Base-by-base conservation (phyloP, 2,888 invertebrate species). In the Phanerotoma sp. region DNA sequence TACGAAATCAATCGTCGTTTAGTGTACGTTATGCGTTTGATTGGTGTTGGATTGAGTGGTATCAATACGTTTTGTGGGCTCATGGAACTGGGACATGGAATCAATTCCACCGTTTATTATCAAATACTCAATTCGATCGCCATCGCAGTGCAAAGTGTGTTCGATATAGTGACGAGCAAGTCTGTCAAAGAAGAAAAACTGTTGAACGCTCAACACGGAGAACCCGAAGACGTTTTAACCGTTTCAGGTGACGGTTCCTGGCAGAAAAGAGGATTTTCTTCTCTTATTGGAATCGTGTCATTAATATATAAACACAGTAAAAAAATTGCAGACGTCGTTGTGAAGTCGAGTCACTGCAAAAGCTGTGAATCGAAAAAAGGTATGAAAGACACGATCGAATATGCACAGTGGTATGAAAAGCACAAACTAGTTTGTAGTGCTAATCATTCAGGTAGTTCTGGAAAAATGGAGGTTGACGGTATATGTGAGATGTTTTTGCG, bases 1-100 rank as follows among this genome's bases (percentile, higher is more conserved):
- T 64, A 60, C 37, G 64, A 64, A 60, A 49, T 64, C 13, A 62
- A 62, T 56, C 57, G 62, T 51, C 60, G 62, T 42, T 22, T 62
- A 33, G 52, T 60, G 21, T 62, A 45, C 51, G 51, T 61, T 15
- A 56, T 62, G 55, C 51, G 57, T 37, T 55, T 61, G 42, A 28
- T 62, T 47, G 59, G 59, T 21, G 47, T 59, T 58, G 62, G 61
- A 32, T 33, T 50, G 28, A 21, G 11, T 18, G 56, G 62, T 18
- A 58, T 60, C 9, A 53, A 61, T 21, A 41, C 16, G 16, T 62
- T 62, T 61, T 58, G 58, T 53, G 53, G 53, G 7, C 44, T 52
- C 18, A 59, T 62, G 62, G 62, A 62, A 10, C 28, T 62, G 16
- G 51, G 56, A 16, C 22, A n/a, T 6, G 56, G 57, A 35, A 18